These are phyloP conservation scores for Drosophila conformis DNA, from an alignment of 2,888 invertebrate species.

Conservation along the genomic window DNA sequence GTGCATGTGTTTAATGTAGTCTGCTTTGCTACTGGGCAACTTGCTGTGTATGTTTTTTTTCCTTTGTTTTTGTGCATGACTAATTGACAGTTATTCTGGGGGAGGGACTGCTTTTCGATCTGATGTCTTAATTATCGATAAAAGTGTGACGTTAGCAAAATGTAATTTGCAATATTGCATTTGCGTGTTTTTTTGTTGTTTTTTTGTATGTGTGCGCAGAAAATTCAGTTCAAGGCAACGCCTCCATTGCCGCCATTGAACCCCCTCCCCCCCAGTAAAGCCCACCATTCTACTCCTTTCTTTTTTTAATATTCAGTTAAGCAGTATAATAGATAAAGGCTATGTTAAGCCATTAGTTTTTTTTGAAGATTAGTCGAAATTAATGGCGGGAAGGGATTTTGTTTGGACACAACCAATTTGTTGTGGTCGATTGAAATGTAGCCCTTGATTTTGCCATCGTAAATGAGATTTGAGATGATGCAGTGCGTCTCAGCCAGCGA, in stretches of 20 bases:
- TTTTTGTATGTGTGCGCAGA: constrained; percentile 34
- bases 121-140: constrained; percentile 64
- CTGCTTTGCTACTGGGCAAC: constrained; percentile 39
- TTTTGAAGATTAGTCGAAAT: constrained; percentile 86
- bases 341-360: not conserved
- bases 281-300: not conserved
- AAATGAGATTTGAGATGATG: constrained; percentile 97
- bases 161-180: constrained; percentile 41
- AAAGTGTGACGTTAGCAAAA: constrained; percentile 58
- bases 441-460: constrained; percentile 98
- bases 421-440: constrained; percentile 99
- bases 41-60: constrained; percentile 25
- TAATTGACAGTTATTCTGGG: constrained; percentile 37
- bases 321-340: not conserved
- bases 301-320: not conserved
- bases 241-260: constrained; percentile 44
- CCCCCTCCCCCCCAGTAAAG: not conserved
- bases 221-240: constrained; percentile 75
- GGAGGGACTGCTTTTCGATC: constrained; percentile 61
- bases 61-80: constrained; percentile 37
- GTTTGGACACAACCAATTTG: constrained; percentile 98
- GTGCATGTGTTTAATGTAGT: constrained; percentile 30
- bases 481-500: constrained; percentile 98
- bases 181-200: constrained; percentile 15
- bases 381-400: constrained; percentile 96